A percentile compares a stretch with the other conserved stretches of the same genome.
These are phyloP conservation scores for Orchesella flavescens DNA, from an alignment of 2,888 invertebrate genomes.

Conservation along the genomic window DNA sequence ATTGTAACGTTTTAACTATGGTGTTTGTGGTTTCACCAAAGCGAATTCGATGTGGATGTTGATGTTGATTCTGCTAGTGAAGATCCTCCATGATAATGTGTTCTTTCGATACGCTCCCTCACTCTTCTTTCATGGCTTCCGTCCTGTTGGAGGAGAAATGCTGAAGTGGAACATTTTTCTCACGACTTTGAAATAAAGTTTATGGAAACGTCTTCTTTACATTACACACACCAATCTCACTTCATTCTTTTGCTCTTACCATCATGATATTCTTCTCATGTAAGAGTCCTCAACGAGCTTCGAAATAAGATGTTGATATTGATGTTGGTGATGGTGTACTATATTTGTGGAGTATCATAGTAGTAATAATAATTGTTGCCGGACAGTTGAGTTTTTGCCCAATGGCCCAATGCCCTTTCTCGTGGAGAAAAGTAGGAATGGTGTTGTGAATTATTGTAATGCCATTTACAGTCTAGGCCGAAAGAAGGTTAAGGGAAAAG, in stretches of 20 bases:
- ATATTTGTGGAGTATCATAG: no score
- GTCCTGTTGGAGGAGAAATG: constrained; percentile 9
- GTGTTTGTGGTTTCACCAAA: neutral
- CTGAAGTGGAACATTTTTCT: constrained; percentile 3
- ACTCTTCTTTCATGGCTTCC: constrained; percentile 38
- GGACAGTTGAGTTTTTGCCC: no score
- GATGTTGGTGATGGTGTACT: neutral
- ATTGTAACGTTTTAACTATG: no score
- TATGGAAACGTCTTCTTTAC: no score
- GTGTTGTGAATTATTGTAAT: constrained; percentile 1
- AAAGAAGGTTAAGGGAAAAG: neutral
- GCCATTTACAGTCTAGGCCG: neutral
- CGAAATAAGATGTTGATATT: neutral
- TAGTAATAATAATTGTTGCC: no score
- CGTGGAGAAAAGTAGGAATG: neutral
- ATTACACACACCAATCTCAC: no score
- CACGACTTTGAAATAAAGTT: neutral
- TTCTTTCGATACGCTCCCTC: constrained; percentile 8
- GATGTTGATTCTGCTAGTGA: no score
- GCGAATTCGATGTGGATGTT: neutral
- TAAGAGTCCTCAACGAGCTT: no score
- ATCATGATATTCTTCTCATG: neutral
- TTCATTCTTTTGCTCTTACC: neutral
- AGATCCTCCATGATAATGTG: no score
- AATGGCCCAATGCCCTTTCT: neutral